A percentile compares a stretch with the other conserved stretches of the same genome.
These are phyloP conservation scores for Spongilla lacustris DNA, from an alignment of 37 sponge, comb jelly and placozoan species.

Conservation along the genomic window DNA sequence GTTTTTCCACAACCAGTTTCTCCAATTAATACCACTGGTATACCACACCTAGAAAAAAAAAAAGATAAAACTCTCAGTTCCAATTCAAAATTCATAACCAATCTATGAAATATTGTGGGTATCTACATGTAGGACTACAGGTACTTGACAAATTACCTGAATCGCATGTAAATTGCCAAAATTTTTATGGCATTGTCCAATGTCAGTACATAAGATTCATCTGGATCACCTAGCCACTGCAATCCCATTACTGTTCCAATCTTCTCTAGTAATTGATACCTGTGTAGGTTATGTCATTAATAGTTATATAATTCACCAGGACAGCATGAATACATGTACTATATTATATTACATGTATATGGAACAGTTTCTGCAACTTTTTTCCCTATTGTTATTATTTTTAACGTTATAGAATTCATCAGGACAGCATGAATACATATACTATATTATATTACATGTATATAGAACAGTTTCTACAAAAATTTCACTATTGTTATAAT, in stretches of 20 bases:
- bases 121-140: neutral
- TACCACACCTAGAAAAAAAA: constrained; percentile 56
- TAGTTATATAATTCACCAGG: no score
- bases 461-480: no score
- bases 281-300: no score
- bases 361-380: no score
- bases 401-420: no score
- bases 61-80: neutral
- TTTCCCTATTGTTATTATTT: no score
- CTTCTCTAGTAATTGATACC: constrained; percentile 6
- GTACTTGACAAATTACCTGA: constrained; percentile 29
- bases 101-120: neutral
- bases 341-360: no score
- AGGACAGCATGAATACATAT: no score
- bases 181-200: constrained; percentile 75
- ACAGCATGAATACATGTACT: no score
- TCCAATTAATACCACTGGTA: constrained; percentile 91
- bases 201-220: constrained; percentile 71
- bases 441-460: no score
- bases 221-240: constrained; percentile 51
- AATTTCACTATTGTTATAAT: no score
- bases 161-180: constrained; percentile 82
- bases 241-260: constrained; percentile 48
- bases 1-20: constrained; percentile 96
- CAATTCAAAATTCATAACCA: no score